Base-by-base conservation (phyloP, 2,797 vertebrate genomes). In the Picus viridis region DNA sequence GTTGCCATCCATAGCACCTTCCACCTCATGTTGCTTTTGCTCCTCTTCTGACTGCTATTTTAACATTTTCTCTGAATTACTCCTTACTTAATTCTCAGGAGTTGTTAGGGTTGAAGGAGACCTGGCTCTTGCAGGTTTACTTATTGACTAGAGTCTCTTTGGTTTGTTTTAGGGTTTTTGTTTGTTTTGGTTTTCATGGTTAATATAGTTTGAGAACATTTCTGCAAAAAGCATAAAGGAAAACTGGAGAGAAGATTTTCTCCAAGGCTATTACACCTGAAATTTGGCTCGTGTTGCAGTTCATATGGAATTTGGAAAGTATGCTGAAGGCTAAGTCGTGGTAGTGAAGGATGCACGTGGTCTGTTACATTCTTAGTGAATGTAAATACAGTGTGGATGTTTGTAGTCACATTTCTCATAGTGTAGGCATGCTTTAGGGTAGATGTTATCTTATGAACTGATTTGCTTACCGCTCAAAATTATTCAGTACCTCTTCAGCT, bases 311-410 rank as follows among this genome's bases (percentile, higher is more conserved):
- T 83, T 87, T 2, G 16, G 32, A 54, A 78, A 86, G 49, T n/a
- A 4, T 53, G 13, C 7, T 12, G 5, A 6, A 51, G 51, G 34
- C 1, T 0, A 32, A 8, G 13, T 20, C 53, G 26, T 75, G 1
- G 0, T 4, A 23, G 27, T 14, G 24, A 49, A 83, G 70, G 51
- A n/a, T 73, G 43, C 43, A 54, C 2, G 2, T 58, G 73, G 14
- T 61, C 29, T 34, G 0, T 71, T 78, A 10, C 2, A 1, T 53
- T 81, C 23, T 56, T 78, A 51, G 23, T 73, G 76, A 54, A 47
- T 39, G 26, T 51, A 72, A 71, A 78, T 70, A 32, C 47, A 16
- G 8, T 27, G 24, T 67, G 88, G 29, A 14, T 63, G 43, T 72
- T 78, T 61, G 27, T 27, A 57, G 49, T 83, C 72, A 5, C 17